These are phyloP conservation scores for Pseudorhombus dupliciocellatus DNA, from an alignment of 2,113 vertebrate genomes.

Conservation along the genomic window DNA sequence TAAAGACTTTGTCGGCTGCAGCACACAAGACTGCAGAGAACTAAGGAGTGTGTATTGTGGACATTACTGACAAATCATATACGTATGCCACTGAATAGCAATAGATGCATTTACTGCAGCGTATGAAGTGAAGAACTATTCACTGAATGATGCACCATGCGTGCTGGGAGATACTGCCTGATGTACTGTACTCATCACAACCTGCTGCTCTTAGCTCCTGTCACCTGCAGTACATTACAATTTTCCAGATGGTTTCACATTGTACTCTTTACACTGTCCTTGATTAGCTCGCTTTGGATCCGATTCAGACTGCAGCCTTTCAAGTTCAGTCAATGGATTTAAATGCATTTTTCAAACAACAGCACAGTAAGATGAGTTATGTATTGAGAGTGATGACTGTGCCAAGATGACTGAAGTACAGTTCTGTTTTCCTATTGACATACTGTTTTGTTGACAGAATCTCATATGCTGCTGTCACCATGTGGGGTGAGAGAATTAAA, in stretches of 20 bases:
- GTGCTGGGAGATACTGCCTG: background rate
- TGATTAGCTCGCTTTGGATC: background rate
- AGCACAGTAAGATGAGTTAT: too few relatives aligned
- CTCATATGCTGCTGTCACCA: background rate
- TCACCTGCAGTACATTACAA: background rate
- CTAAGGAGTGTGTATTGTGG: background rate
- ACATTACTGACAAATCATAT: background rate
- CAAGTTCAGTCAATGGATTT: too few relatives aligned
- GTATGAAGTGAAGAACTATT: background rate
- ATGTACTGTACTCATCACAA: background rate
- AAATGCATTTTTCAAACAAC: too few relatives aligned
- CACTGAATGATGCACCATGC: background rate
- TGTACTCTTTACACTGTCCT: background rate
- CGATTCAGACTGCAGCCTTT: background rate
- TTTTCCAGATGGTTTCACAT: constrained; percentile 12
- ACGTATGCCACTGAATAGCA: background rate
- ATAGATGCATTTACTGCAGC: background rate
- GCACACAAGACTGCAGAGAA: background rate
- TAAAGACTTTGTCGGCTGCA: background rate
- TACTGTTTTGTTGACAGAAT: background rate
- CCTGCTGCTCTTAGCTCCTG: background rate
- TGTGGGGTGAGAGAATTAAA: background rate
- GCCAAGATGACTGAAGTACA: background rate
- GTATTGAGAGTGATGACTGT: too few relatives aligned
- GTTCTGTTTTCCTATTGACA: background rate